A percentile compares a stretch with the other conserved stretches of the same genome.
Evolutionary conservation across 2,113 vertebrate genomes (phyloP).

Genomic region (Okapia johnstoni): DNA sequence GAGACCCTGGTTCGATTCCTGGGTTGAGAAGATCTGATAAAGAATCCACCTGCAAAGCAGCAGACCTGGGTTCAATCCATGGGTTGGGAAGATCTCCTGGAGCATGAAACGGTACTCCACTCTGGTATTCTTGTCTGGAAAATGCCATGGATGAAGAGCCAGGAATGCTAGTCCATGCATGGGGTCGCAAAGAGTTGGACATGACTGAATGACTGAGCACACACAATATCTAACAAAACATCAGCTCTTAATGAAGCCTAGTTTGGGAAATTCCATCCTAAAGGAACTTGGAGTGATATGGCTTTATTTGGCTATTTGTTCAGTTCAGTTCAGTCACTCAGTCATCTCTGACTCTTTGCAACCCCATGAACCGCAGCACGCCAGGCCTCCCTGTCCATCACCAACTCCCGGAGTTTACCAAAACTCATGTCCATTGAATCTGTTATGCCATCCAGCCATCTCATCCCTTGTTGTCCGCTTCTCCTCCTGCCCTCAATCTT

Average conservation of each 20-base stretch:
- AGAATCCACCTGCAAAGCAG: not conserved
- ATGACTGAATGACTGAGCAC: not conserved
- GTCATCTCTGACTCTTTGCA: not conserved
- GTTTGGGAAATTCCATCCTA: not conserved
- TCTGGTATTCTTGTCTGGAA: not conserved
- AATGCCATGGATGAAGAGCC: not conserved
- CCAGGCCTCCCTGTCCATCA: not conserved
- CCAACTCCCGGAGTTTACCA: not conserved
- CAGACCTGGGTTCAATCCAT: not conserved
- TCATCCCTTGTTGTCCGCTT: not conserved
- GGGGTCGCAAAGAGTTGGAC: not conserved
- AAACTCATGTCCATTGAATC: not conserved
- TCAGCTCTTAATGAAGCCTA: not conserved
- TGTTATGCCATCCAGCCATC: not conserved
- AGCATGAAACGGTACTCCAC: not conserved
- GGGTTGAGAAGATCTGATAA: not conserved
- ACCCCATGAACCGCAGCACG: not conserved
- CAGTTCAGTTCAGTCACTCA: not conserved
- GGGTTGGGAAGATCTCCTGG: not conserved
- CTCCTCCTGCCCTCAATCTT: not conserved
- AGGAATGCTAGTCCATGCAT: not conserved
- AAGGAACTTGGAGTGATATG: not conserved
- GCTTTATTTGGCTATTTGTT: not conserved
- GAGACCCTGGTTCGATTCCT: not conserved
- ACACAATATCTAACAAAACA: not conserved